phyloP scores from a whole-genome alignment of 2,113 vertebrate genomes.

The Cyanocitta stelleri region DNA sequence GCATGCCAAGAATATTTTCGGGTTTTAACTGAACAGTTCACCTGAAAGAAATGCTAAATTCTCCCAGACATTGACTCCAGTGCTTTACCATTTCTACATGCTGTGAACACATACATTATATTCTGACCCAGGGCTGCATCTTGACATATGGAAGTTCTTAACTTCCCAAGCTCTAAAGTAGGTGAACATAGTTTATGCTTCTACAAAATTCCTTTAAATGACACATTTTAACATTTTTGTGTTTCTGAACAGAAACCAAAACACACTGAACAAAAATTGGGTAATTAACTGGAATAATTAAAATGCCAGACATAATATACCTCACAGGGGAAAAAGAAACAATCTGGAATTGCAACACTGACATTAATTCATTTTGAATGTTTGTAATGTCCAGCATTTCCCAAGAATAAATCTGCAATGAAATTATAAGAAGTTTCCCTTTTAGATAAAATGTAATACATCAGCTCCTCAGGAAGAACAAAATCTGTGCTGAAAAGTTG shows the following conservation, averaged over 20 bases:
- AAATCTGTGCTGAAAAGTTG: neutral
- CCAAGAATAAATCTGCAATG: neutral
- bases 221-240: neutral
- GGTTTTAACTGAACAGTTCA: neutral
- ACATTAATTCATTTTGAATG: neutral
- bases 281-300: neutral
- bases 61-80: neutral
- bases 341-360: neutral
- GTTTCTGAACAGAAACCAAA: slow-evolving; percentile 5
- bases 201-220: neutral
- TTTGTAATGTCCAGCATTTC: neutral
- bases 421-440: neutral
- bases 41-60: slow-evolving; percentile 4
- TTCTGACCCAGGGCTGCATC: neutral
- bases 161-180: neutral
- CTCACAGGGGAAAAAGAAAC: neutral
- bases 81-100: neutral
- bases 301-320: neutral
- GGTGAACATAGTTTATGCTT: neutral
- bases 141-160: neutral
- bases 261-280: neutral
- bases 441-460: neutral
- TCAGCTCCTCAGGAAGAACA: neutral
- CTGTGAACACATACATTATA: neutral
- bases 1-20: neutral